Base-by-base conservation (phyloP, 2,797 vertebrate species). In the Falco berigora region DNA sequence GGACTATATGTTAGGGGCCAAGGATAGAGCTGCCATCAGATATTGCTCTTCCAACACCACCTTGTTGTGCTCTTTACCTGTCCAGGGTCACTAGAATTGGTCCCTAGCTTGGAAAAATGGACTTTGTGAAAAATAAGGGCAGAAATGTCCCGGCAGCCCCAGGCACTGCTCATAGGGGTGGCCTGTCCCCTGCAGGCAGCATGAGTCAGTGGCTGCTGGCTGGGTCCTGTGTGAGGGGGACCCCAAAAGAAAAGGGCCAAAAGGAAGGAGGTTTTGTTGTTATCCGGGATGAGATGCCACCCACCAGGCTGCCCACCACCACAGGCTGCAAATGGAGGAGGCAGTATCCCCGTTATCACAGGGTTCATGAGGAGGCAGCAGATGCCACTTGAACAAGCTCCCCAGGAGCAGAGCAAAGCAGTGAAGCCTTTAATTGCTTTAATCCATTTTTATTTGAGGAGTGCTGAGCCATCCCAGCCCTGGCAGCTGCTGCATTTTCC, bases 361-460 rank as follows among this genome's bases (percentile, higher is more conserved):
- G 52, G 28, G 64, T 14, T 86, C 53, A 16, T 12, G 34, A 80
- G 38, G 63, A 93, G 56, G 68, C 85, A 91, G 76, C 59, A 74
- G 72, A 58, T 13, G 3, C 72, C 20, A 47, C 42, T 69, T 11
- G 21, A 86, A 56, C 24, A 46, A 88, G 40, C 15, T 12, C 81
- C 34, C 22, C 20, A n/a, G 49, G 76, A 84, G 82, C 47, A 75
- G 30, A 62, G 38, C 4, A 6, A 61, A 56, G 53, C 58, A 81
- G 81, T 0, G 6, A 92, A 88, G 79, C 86, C 58, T 94, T 94
- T 94, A 94, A 94, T 93, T 81, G 67, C 81, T 83, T 91, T 95
- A 83, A 91, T 89, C 59, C 15, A 19, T 86, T 94, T 94, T 92
- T 74, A 77, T 93, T 71, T 90, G 82, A 85, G 77, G 64, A 52